These are phyloP conservation scores for Thaumatotibia leucotreta DNA, from an alignment of 1,140 invertebrate species.

Conservation along the genomic window DNA sequence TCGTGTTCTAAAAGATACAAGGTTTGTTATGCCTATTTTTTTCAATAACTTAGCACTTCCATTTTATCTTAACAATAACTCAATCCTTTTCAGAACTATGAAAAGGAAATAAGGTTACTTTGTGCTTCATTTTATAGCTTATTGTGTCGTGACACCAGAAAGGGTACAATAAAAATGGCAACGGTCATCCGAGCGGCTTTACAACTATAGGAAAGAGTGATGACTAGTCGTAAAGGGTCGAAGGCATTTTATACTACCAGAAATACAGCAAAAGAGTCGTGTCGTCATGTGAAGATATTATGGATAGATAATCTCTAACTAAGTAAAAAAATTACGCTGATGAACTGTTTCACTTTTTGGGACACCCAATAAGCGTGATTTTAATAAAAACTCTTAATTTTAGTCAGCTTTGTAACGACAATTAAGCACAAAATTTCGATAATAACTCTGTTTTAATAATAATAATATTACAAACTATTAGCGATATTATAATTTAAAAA, in stretches of 20 bases:
- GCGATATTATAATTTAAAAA: no score
- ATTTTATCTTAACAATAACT: not conserved
- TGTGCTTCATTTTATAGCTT: not conserved
- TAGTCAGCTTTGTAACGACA: no score
- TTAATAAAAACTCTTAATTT: no score
- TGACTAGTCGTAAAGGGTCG: not conserved
- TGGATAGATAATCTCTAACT: no score
- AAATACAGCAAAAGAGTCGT: not conserved
- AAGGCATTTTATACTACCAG: not conserved
- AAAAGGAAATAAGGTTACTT: not conserved
- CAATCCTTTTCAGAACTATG: not conserved
- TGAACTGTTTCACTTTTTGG: no score
- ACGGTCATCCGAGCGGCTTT: not conserved
- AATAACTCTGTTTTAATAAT: no score
- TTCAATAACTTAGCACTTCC: not conserved
- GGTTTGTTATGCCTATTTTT: not conserved
- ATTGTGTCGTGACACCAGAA: not conserved
- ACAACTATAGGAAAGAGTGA: not conserved
- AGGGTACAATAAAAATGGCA: conserved; percentile 7
- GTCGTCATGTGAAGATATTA: not conserved
- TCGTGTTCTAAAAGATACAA: no score
- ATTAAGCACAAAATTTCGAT: no score
- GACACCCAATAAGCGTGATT: no score
- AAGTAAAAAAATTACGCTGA: no score
- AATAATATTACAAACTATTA: no score